Evolutionary conservation across 2,113 vertebrate species (phyloP).

Genomic region (Nothoprocta perdicaria): DNA sequence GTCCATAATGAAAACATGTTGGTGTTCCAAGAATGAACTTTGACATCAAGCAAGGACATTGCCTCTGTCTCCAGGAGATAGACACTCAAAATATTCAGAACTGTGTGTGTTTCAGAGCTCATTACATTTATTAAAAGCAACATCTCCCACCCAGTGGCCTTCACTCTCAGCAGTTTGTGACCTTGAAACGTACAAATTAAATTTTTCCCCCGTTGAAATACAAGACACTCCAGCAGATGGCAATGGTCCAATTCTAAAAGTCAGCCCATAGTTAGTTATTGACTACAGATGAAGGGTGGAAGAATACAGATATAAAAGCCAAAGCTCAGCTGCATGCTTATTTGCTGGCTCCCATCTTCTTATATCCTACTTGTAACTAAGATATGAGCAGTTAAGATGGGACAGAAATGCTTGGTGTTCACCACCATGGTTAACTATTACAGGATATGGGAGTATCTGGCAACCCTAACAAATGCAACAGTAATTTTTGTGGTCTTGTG

Average conservation of each 20-base stretch:
- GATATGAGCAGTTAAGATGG: neutral
- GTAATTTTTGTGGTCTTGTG: neutral
- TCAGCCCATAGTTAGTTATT: constrained; percentile 11
- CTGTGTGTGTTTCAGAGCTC: constrained; percentile 19
- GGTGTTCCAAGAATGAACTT: neutral
- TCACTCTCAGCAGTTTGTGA: constrained; percentile 30
- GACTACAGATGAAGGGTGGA: neutral
- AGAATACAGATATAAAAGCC: neutral
- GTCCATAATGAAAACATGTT: neutral
- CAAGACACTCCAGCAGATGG: constrained; percentile 28
- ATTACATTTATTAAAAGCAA: constrained; percentile 35
- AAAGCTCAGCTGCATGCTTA: neutral
- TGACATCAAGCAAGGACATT: neutral
- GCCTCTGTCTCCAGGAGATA: constrained; percentile 5
- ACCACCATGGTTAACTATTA: neutral
- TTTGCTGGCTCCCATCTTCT: neutral
- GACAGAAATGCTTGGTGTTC: neutral
- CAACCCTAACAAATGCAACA: neutral
- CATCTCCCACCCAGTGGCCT: constrained; percentile 23
- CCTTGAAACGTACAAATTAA: constrained; percentile 50
- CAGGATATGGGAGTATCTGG: neutral
- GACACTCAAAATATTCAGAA: neutral
- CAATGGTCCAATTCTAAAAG: neutral
- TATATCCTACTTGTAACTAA: neutral
- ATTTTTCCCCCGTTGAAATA: constrained; percentile 1